These are phyloP conservation scores for Boloria euphrosyne DNA, from an alignment of 2,888 invertebrate genomes.

Conservation along the genomic window DNA sequence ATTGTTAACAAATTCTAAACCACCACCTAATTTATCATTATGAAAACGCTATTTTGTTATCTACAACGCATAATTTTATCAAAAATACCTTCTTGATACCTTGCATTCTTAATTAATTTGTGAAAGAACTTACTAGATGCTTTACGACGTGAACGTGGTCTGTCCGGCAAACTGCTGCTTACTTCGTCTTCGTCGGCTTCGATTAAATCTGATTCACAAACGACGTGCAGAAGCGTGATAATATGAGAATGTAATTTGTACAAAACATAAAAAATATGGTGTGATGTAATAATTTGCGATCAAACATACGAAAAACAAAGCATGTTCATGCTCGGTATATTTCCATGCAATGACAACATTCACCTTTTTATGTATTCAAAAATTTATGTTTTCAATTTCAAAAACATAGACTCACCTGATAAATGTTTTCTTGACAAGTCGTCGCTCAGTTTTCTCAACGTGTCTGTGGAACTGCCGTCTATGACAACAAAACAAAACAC, in stretches of 20 bases:
- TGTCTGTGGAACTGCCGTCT: slow-evolving; percentile 79
- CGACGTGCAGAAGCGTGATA: slow-evolving; percentile 55
- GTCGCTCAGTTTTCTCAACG: slow-evolving; percentile 77
- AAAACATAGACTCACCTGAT: slow-evolving; percentile 67
- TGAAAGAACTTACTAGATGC: slow-evolving; percentile 80
- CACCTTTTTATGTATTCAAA: slow-evolving; percentile 5
- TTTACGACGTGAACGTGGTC: slow-evolving; percentile 75
- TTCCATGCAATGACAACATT: slow-evolving; percentile 55
- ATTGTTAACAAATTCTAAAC: slow-evolving; percentile 20
- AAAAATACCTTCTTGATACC: background rate
- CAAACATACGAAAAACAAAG: slow-evolving; percentile 51
- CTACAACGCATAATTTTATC: slow-evolving; percentile 10
- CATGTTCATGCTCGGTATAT: slow-evolving; percentile 62
- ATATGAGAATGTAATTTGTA: slow-evolving; percentile 51
- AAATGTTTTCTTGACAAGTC: slow-evolving; percentile 80
- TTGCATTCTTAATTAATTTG: slow-evolving; percentile 31
- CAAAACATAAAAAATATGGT: slow-evolving; percentile 42
- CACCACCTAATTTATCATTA: slow-evolving; percentile 26
- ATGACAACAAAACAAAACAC: slow-evolving; percentile 77
- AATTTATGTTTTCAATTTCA: slow-evolving; percentile 10
- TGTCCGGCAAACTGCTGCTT: slow-evolving; percentile 72
- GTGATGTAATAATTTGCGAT: slow-evolving; percentile 50
- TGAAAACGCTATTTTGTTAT: slow-evolving; percentile 10
- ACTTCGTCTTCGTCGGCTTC: slow-evolving; percentile 83
- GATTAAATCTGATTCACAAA: slow-evolving; percentile 77